Evolutionary conservation across 2,113 vertebrate species (phyloP).

Genomic region (Bubalus kerabau): DNA sequence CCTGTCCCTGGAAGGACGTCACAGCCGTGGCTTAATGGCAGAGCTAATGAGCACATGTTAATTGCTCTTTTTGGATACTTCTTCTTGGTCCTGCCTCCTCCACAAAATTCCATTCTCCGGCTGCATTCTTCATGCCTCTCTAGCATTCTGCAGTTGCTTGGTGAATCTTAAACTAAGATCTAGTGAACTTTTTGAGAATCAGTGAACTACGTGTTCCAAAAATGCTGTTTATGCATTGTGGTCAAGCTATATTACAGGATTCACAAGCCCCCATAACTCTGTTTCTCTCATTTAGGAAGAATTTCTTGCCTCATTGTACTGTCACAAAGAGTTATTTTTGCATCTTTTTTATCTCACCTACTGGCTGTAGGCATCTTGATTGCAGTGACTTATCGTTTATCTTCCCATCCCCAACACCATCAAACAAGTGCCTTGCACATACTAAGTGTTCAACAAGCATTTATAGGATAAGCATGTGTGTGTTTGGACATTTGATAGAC

Average conservation of each 20-base stretch:
- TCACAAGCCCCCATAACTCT: neutral
- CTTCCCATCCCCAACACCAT: neutral
- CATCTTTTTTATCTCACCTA: neutral
- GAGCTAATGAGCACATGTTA: neutral
- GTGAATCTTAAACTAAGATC: neutral
- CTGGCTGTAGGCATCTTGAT: neutral
- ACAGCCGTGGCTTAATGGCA: rapidly evolving
- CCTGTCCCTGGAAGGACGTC: rapidly evolving
- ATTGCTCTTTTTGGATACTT: neutral
- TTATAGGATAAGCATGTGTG: neutral
- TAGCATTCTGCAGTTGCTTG: neutral
- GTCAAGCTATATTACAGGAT: neutral
- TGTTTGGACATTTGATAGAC: neutral
- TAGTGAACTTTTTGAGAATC: neutral
- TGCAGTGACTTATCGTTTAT: neutral
- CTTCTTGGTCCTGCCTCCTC: neutral
- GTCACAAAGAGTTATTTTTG: neutral
- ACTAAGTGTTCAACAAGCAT: neutral
- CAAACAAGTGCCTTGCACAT: neutral
- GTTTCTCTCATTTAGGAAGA: neutral
- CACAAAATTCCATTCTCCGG: no score
- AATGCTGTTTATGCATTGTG: neutral
- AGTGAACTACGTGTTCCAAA: neutral
- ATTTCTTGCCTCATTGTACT: neutral
- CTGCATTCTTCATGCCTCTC: neutral